Conservation (phyloP, 1,140 invertebrate genomes). For the Carposina sasakii region DNA sequence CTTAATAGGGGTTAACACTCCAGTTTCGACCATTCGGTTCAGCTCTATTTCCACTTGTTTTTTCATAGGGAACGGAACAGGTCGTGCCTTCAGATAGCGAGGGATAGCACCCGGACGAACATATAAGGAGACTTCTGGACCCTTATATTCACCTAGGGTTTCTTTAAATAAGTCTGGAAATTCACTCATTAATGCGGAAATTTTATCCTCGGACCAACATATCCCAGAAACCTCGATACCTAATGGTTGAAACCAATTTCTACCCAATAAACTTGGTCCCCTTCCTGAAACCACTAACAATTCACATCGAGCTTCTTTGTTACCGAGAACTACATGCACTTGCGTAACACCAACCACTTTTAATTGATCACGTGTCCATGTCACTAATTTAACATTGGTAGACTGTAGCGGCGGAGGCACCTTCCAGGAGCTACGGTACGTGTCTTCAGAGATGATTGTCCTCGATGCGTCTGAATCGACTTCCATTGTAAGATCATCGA, state of each 20-base stretch:
- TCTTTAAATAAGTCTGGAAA: constrained; percentile 19
- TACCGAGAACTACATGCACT: constrained; percentile 9
- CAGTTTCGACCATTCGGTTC: constrained; percentile 7
- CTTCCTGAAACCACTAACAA: constrained; percentile 17
- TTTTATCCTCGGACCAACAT: constrained; percentile 8
- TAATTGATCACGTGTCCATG: constrained; percentile 19
- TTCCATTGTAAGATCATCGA: constrained; percentile 17
- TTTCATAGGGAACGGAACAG: constrained; percentile 19
- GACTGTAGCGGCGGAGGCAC: constrained; percentile 11
- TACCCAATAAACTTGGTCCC: constrained; percentile 18
- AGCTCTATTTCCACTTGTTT: constrained; percentile 22
- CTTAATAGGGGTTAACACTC: constrained; percentile 21
- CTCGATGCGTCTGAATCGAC: constrained; percentile 20
- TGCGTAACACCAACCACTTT: constrained; percentile 15
- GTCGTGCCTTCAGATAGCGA: constrained; percentile 18
- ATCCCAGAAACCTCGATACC: constrained; percentile 13
- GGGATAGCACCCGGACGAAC: constrained; percentile 11
- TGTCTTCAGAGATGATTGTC: constrained; percentile 19
- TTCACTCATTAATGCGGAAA: neutral
- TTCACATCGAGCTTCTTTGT: constrained; percentile 19
- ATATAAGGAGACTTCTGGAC: constrained; percentile 19
- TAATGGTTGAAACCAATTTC: constrained; percentile 19
- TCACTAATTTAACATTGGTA: constrained; percentile 17
- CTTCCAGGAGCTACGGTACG: constrained; percentile 13
- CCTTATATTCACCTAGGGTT: constrained; percentile 19